Percentiles rank a stretch among this genome's conserved stretches.
These are phyloP conservation scores for Bombylius discolor DNA, from an alignment of 2,888 invertebrate species.

Conservation along the genomic window DNA sequence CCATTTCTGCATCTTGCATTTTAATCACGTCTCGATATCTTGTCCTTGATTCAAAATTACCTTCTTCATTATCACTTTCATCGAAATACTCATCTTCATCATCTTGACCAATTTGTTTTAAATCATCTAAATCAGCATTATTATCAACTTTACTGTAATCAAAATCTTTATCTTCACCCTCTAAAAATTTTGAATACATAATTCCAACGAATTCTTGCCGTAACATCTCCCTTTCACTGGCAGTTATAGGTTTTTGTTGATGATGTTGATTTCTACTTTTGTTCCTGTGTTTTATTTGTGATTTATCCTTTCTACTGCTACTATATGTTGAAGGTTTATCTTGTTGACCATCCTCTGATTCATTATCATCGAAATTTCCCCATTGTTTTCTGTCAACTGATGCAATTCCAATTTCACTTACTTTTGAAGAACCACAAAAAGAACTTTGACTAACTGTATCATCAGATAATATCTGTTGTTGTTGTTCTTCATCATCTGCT, in stretches of 20 bases:
- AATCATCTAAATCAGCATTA: constrained; percentile 65
- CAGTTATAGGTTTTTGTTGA: constrained; percentile 36
- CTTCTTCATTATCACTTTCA: constrained; percentile 55
- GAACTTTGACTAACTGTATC: not conserved
- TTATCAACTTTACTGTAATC: constrained; percentile 73
- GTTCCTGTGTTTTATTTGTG: constrained; percentile 29
- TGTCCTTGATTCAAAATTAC: constrained; percentile 33
- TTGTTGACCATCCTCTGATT: constrained; percentile 15
- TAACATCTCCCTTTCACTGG: constrained; percentile 50
- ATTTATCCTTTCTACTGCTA: constrained; percentile 4
- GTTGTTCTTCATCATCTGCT: constrained; percentile 13
- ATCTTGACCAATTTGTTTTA: constrained; percentile 60
- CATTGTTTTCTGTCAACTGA: constrained; percentile 33
- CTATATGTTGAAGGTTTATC: constrained; percentile 4
- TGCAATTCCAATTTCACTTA: not conserved
- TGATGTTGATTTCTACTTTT: constrained; percentile 1
- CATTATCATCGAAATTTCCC: constrained; percentile 43
- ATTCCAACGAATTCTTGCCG: constrained; percentile 69
- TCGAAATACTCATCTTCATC: constrained; percentile 88
- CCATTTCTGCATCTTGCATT: constrained; percentile 8
- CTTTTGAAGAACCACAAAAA: not conserved
- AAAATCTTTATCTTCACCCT: constrained; percentile 68
- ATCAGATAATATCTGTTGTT: not conserved
- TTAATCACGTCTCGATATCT: constrained; percentile 20
- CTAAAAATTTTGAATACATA: constrained; percentile 74